Evolutionary conservation across 2,797 vertebrate genomes (phyloP).

Genomic region (Leontopithecus rosalia): DNA sequence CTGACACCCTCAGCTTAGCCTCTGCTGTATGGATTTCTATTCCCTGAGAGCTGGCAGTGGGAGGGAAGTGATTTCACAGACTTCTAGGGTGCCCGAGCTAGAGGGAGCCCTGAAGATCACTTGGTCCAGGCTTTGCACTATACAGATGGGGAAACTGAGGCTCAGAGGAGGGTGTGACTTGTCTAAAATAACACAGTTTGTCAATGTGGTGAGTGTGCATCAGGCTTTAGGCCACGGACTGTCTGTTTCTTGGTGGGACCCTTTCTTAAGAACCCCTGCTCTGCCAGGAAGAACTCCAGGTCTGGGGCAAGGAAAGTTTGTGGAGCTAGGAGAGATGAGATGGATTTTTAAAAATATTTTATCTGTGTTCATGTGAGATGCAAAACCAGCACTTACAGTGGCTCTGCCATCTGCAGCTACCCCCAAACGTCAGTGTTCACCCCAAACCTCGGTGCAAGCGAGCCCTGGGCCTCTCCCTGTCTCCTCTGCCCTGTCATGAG

Average conservation of each 20-base stretch:
- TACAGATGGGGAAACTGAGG: background rate
- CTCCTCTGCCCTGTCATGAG: background rate
- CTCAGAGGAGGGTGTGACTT: background rate
- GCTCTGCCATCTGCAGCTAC: background rate
- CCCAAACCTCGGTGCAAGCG: rapidly evolving
- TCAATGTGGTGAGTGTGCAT: background rate
- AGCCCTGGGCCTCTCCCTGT: background rate
- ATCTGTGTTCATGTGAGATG: background rate
- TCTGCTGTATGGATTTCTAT: background rate
- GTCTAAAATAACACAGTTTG: background rate
- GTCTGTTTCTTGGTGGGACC: background rate
- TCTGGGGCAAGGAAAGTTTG: background rate
- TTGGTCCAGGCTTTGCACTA: background rate
- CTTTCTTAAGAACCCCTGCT: background rate
- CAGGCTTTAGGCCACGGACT: background rate
- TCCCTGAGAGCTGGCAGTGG: background rate
- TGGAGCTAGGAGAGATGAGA: background rate
- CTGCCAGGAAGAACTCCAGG: background rate
- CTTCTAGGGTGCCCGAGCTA: background rate
- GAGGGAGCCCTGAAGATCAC: background rate
- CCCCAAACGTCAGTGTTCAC: background rate
- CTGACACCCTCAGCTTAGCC: background rate
- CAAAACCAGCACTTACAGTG: background rate
- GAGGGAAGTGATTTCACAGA: background rate
- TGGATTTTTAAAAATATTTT: background rate